These are phyloP conservation scores for Epinotia brunnichana DNA, from an alignment of 2,888 invertebrate species.

Conservation along the genomic window DNA sequence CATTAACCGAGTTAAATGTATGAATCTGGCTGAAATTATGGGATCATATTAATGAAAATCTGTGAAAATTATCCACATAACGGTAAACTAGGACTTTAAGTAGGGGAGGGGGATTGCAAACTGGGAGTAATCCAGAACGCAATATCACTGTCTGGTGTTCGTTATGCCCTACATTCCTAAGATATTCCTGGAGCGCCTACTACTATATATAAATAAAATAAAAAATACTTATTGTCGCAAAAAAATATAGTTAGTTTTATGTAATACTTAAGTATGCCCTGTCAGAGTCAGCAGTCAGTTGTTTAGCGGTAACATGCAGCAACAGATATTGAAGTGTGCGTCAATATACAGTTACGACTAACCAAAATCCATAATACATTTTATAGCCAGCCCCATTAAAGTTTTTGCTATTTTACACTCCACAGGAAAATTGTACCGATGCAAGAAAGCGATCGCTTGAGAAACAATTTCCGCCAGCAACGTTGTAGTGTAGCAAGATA, in stretches of 20 bases:
- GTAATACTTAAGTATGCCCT: too few species aligned
- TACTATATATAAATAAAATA: too few species aligned
- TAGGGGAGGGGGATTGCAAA: not conserved
- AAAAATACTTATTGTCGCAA: too few species aligned
- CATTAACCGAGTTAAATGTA: constrained; percentile 31
- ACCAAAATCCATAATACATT: not conserved
- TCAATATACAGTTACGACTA: too few species aligned
- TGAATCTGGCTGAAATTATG: constrained; percentile 13
- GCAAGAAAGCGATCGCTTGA: constrained; percentile 61
- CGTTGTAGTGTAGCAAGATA: constrained; percentile 62
- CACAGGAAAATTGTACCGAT: constrained; percentile 41
- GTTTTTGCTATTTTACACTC: constrained; percentile 32
- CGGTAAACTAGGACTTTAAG: not conserved
- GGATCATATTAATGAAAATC: not conserved
- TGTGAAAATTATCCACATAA: not conserved
- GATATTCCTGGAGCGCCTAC: not conserved
- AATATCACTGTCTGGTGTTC: not conserved
- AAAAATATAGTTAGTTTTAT: too few species aligned
- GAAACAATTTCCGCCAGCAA: constrained; percentile 70
- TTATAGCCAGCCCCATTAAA: not conserved
- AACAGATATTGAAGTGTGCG: too few species aligned
- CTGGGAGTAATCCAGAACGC: not conserved
- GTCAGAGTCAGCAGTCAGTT: too few species aligned
- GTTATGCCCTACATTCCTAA: too few species aligned
- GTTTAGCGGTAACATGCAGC: too few species aligned